phyloP scores from a whole-genome alignment of 2,113 vertebrate genomes.

The Promerops cafer region DNA sequence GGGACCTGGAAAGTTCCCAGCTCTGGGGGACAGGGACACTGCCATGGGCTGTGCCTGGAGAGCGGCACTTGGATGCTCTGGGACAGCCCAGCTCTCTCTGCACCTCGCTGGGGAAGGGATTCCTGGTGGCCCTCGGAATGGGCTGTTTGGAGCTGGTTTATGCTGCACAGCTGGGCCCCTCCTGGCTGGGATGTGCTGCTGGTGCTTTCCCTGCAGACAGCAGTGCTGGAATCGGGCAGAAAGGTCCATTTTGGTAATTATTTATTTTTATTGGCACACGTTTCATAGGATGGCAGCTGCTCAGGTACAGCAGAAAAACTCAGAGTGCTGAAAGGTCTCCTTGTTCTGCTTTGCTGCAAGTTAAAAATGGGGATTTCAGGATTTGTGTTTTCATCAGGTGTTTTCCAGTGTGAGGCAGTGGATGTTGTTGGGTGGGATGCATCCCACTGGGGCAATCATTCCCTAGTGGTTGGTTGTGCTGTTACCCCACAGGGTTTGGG shows the following conservation, averaged over 20 bases:
- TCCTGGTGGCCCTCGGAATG: not conserved
- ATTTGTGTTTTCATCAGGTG: not conserved
- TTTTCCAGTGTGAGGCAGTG: not conserved
- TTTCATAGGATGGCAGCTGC: not conserved
- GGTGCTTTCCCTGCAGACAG: not conserved
- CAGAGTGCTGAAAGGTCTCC: not conserved
- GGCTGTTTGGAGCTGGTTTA: not conserved
- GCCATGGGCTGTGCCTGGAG: not conserved
- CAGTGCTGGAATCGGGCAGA: not conserved
- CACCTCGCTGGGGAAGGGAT: fast-evolving
- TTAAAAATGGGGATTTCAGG: not conserved
- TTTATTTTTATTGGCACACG: fast-evolving
- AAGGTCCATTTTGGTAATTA: not conserved
- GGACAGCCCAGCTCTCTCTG: not conserved
- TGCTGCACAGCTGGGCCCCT: not conserved
- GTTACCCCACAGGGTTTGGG: not conserved
- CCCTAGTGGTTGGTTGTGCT: not conserved
- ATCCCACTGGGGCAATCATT: fast-evolving
- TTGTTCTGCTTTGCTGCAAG: not conserved
- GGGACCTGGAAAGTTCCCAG: not conserved
- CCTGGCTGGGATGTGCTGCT: not conserved
- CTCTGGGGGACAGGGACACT: fast-evolving
- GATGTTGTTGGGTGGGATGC: not conserved
- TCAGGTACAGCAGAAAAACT: not conserved
- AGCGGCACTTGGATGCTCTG: not conserved